phyloP scores from a whole-genome alignment of 1,140 invertebrate genomes.

The Scaptodrosophila lebanonensis region DNA sequence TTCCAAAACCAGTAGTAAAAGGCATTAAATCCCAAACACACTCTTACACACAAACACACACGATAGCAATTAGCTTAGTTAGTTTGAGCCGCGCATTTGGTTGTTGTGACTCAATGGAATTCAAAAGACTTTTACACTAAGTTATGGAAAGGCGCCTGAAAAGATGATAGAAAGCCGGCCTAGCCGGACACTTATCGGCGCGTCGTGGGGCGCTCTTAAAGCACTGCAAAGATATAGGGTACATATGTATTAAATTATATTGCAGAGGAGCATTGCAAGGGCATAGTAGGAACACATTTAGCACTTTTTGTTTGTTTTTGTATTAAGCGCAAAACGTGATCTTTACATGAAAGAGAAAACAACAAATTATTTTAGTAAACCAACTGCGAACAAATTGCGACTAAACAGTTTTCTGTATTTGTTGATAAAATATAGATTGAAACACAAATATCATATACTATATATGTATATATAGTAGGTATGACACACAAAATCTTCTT shows the following conservation, averaged over 20 bases:
- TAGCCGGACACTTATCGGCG: slow-evolving; percentile 41
- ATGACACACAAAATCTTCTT: slow-evolving; percentile 5
- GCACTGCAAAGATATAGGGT: slow-evolving; percentile 31
- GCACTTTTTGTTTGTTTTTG: slow-evolving; percentile 50
- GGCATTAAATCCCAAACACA: not conserved
- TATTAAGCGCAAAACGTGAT: slow-evolving; percentile 63
- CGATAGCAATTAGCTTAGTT: slow-evolving; percentile 7
- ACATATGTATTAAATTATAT: slow-evolving; percentile 24
- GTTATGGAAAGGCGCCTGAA: slow-evolving; percentile 38
- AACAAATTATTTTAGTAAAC: slow-evolving; percentile 41
- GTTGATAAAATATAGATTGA: slow-evolving; percentile 38
- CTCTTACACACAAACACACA: no score
- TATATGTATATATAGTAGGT: slow-evolving; percentile 11
- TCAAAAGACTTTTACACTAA: slow-evolving; percentile 67
- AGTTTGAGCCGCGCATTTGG: not conserved
- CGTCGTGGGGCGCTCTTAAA: slow-evolving; percentile 9
- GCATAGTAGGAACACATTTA: slow-evolving; percentile 44
- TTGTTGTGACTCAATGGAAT: slow-evolving; percentile 22
- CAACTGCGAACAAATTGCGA: slow-evolving; percentile 51
- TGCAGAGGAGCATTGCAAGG: slow-evolving; percentile 59
- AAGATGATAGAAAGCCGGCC: slow-evolving; percentile 35
- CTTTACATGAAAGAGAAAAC: slow-evolving; percentile 53
- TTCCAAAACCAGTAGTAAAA: not conserved
- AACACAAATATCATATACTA: slow-evolving; percentile 29
- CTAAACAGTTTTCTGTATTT: slow-evolving; percentile 40